Conservation (phyloP, 2,113 vertebrate genomes). For the Nettapus auritus region DNA sequence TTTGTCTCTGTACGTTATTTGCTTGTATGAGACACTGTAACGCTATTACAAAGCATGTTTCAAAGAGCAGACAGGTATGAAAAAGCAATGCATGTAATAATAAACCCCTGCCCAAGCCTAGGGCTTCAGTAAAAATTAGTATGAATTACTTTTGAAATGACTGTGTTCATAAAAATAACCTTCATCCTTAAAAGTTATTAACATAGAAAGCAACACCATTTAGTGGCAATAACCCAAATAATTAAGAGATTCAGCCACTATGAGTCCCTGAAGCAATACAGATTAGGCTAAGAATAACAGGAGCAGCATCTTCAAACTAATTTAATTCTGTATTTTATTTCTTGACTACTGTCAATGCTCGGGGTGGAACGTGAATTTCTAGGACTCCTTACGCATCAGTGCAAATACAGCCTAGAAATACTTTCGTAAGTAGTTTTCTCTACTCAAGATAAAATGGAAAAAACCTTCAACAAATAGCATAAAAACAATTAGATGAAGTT, state of each 20-base stretch:
- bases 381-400: not conserved
- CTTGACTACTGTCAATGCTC: not conserved
- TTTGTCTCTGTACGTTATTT: not conserved
- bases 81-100: not conserved
- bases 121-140: not conserved
- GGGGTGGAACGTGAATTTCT: not conserved
- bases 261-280: not conserved
- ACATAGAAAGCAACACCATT: not conserved
- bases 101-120: not conserved
- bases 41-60: not conserved
- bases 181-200: not conserved
- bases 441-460: not conserved
- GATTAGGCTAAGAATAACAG: not conserved
- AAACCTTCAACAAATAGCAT: not conserved
- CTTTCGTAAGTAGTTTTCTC: not conserved
- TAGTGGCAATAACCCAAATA: not conserved
- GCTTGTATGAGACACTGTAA: not conserved
- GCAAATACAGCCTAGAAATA: not conserved
- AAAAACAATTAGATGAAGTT: not conserved
- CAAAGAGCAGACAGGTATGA: not conserved
- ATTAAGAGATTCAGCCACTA: not conserved
- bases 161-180: accelerated
- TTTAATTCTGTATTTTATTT: not conserved
- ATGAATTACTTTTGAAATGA: not conserved
- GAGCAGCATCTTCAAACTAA: not conserved